Evolutionary conservation across 2,888 invertebrate species (phyloP), one percentile per base, ranked within the genome.

Genomic region (Ormyrus thymus): DNA sequence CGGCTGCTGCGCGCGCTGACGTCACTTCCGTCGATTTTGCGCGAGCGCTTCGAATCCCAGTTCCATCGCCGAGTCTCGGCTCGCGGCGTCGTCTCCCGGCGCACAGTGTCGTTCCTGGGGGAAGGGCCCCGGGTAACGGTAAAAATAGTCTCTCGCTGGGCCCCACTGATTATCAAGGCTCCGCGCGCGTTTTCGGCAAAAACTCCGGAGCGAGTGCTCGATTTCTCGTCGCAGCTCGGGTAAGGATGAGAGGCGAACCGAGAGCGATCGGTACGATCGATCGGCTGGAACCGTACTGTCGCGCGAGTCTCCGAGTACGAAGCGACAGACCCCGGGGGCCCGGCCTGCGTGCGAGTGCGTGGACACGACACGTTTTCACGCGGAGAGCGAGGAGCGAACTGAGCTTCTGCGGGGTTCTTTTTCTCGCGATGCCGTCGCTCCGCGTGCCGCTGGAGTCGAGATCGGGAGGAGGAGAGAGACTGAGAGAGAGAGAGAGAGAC

Each of bases 11-110:
- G 51, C 61, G 55, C 68, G 68, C 62, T 76, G 69, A 61, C 69
- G 76, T 76, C 76, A 76, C 76, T 62, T 76, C 69, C 76, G 69
- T 53, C 69, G 76, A 59, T 61, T 75, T 11, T 75, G 51, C 72
- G 10, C 53, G 45, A 62, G 62, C 51, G 46, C 62, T 62, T 45
- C 4, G 13, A 43, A 65, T 59, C 13, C 68, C n/a, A 66, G 11
- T 53, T 45, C 73, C 73, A 64, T 46, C n/a, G 15, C 58, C 29
- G 29, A 29, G 4, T 29, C 29, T 29, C 29, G 29, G 29, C 29
- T 29, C 29, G 29, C 29, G 29, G 29, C n/a, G n/a, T 29, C 29
- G 29, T 2, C 29, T 29, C 29, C 3, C 29, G 29, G 29, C 29
- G 4, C 29, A 29, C 29, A 29, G 29, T 29, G 29, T 29, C 29